Base-by-base conservation (phyloP, 2,113 vertebrate species). In the Sylvietta virens region DNA sequence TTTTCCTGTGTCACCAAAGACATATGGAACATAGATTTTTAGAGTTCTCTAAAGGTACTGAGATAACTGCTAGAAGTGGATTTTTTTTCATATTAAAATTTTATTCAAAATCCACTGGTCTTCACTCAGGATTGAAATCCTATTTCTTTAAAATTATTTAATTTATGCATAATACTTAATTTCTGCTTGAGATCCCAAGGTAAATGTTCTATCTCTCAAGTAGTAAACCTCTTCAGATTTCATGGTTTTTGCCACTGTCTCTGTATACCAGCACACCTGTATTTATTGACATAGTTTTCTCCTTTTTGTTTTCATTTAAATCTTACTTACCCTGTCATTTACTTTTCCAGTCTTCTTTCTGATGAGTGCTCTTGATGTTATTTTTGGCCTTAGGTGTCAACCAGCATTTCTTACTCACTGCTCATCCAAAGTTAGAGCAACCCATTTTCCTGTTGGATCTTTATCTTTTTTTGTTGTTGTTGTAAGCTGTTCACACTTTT, bases 231-330 rank as follows among this genome's bases (percentile, higher is more conserved):
- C 13, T 81, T 94, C 33, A 54, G 28, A 39, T 13, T 84, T 58
- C 39, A 28, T 26, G 3, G 1, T 0, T 81, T 60, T 69, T 61
- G 14, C 28, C 18, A 27, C 19, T 5, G 0, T 30, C 18, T n/a
- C 44, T 56, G 15, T n/a, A 47, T 17, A 60, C 3, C 4, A 47
- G 17, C 21, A 39, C 13, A 62, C 2, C 7, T 60, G 5, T 23
- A 44, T 48, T 51, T 56, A 47, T 44, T 64, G 9, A 71, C 4
- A 23, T 6, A 3, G 0, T 48, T 90, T 79, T 87, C 8, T 40
- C 14, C 3, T 47, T 50, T 79, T 45, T 73, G 9, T 8, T 65
- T 92, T 76, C 8, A 44, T 79, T 79, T 28, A 60, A 37, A 9
- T 76, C 13, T 71, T 50, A 44, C 5, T 18, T 64, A 9, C 9